Conservation (phyloP, 2,797 vertebrate genomes). For the Pangasius macronema region DNA sequence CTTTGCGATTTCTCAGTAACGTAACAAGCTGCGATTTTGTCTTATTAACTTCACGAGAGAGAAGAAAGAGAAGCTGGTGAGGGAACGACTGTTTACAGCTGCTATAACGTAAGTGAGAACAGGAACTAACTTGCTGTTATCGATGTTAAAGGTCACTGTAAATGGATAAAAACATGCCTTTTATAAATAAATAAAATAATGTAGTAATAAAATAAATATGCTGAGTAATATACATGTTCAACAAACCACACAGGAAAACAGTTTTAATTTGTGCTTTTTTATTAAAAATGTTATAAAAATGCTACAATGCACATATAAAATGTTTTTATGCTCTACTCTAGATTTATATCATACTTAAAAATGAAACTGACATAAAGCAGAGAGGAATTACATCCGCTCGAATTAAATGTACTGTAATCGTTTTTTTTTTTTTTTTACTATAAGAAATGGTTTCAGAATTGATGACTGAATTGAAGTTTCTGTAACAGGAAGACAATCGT, state of each 20-base stretch:
- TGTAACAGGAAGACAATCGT: constrained; percentile 67
- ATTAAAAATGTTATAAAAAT: constrained; percentile 64
- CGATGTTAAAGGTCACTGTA: neutral
- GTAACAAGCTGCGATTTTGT: neutral
- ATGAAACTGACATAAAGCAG: constrained; percentile 56
- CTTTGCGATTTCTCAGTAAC: neutral
- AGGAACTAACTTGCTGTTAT: neutral
- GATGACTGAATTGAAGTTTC: constrained; percentile 56
- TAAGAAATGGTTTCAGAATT: constrained; percentile 18
- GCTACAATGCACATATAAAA: constrained; percentile 66
- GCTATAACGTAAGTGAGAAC: too few relatives aligned
- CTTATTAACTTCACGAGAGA: too few relatives aligned
- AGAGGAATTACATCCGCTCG: constrained; percentile 72
- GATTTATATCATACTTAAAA: constrained; percentile 57
- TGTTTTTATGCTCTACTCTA: constrained; percentile 62
- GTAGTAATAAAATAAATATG: neutral
- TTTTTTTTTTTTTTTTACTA: neutral
- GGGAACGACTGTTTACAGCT: neutral
- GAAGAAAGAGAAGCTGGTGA: neutral
- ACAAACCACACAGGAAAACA: neutral
- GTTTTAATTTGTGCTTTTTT: constrained; percentile 59
- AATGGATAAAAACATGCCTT: neutral
- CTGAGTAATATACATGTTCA: too few relatives aligned
- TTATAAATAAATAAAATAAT: too few relatives aligned
- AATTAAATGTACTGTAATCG: constrained; percentile 25